Conservation (phyloP, 1,140 invertebrate species). For the Cydia strobilella region DNA sequence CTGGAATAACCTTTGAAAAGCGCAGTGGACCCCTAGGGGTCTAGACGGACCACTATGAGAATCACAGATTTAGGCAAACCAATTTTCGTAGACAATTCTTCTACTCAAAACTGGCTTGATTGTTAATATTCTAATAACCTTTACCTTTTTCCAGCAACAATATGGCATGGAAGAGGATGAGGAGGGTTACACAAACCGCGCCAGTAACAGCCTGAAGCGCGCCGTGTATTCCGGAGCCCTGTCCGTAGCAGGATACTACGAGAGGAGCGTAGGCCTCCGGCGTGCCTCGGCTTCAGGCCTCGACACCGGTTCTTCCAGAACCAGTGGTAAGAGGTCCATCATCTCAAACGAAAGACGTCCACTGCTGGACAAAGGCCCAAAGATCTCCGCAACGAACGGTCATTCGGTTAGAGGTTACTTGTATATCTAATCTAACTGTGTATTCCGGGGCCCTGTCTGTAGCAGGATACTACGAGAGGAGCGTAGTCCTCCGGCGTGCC, state of each 20-base stretch:
- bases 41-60: too few relatives aligned
- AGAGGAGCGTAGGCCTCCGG: conserved; percentile 87
- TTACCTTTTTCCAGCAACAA: conserved; percentile 81
- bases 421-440: too few relatives aligned
- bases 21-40: too few relatives aligned
- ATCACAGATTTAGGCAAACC: too few relatives aligned
- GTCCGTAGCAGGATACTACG: conserved; percentile 91
- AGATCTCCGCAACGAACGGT: too few relatives aligned
- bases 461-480: conserved; percentile 91
- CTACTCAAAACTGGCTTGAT: neutral
- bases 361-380: too few relatives aligned
- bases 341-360: too few relatives aligned
- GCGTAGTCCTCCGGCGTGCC: conserved; percentile 86
- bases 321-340: conserved; percentile 64
- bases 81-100: too few relatives aligned
- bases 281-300: conserved; percentile 88
- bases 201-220: conserved; percentile 89
- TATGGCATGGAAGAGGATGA: conserved; percentile 95
- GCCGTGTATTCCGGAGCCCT: conserved; percentile 93
- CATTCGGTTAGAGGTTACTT: too few relatives aligned
- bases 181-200: conserved; percentile 87
- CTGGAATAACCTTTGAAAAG: too few relatives aligned
- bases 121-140: conserved; percentile 7
- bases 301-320: conserved; percentile 91
- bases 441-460: conserved; percentile 92